Conservation (phyloP, 2,797 vertebrate species). For the Rhynchotus rufescens region DNA sequence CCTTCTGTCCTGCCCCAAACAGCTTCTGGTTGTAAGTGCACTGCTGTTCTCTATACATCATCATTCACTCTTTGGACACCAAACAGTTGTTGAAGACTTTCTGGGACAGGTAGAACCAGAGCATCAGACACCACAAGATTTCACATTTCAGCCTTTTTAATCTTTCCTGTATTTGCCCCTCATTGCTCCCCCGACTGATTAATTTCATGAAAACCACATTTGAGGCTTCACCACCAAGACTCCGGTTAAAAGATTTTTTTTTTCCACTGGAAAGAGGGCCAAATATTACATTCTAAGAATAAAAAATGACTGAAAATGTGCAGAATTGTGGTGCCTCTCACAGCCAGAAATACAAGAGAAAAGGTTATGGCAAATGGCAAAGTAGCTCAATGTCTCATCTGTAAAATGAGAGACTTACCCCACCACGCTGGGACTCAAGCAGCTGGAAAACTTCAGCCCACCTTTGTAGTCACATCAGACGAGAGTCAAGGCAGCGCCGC, state of each 20-base stretch:
- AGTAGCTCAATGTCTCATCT: not conserved
- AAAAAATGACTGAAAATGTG: not conserved
- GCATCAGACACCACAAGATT: not conserved
- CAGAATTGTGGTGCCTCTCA: not conserved
- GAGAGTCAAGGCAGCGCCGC: not conserved
- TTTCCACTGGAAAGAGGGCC: not conserved
- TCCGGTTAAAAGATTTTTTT: not conserved
- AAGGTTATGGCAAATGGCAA: not conserved
- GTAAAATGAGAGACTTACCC: not conserved
- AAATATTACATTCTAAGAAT: not conserved
- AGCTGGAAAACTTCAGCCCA: constrained; percentile 34
- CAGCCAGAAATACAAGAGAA: constrained; percentile 1
- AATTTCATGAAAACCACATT: not conserved
- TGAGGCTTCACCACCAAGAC: not conserved
- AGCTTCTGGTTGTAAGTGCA: not conserved
- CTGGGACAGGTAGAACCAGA: not conserved
- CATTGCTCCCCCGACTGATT: not conserved
- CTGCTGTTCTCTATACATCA: not conserved
- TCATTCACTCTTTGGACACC: not conserved
- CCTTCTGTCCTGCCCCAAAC: not conserved
- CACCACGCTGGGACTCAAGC: not conserved
- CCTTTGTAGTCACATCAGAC: not conserved
- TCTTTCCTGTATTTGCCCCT: not conserved
- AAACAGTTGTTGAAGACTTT: not conserved
- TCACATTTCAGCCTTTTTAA: not conserved